phyloP scores from a whole-genome alignment of 2,113 vertebrate species.

The Haliaeetus leucogaster region DNA sequence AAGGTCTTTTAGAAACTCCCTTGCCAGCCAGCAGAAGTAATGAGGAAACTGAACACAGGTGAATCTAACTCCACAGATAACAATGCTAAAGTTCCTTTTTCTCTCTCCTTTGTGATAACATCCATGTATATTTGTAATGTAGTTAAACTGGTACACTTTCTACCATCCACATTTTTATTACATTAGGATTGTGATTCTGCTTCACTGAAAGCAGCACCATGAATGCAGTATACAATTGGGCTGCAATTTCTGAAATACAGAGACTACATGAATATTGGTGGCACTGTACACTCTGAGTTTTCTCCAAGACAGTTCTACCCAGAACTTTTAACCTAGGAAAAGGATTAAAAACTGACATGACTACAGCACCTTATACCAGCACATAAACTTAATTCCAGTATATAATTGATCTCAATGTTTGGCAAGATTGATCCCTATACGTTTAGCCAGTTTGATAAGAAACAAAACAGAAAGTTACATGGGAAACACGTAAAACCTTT shows the following conservation, averaged over 20 bases:
- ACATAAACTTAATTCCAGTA: neutral
- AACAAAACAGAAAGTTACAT: neutral
- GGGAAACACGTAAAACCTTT: neutral
- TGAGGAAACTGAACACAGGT: neutral
- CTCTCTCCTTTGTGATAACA: neutral
- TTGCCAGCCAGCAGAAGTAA: neutral
- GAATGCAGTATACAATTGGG: neutral
- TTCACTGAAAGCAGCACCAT: neutral
- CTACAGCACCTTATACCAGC: neutral
- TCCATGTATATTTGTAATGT: neutral
- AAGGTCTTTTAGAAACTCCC: neutral
- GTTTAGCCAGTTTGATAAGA: neutral
- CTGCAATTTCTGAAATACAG: neutral
- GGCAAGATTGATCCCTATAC: neutral
- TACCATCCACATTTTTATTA: neutral
- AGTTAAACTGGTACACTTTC: neutral
- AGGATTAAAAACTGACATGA: neutral
- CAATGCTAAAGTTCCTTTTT: neutral
- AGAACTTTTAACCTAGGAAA: neutral
- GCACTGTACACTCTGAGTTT: rapidly evolving
- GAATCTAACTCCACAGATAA: neutral
- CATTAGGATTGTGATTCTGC: neutral
- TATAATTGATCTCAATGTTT: neutral
- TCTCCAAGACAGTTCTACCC: neutral
- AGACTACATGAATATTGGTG: neutral